Evolutionary conservation across 2,888 invertebrate genomes (phyloP), one percentile per base, ranked within the genome.

Genomic region (Limnephilus auricula): DNA sequence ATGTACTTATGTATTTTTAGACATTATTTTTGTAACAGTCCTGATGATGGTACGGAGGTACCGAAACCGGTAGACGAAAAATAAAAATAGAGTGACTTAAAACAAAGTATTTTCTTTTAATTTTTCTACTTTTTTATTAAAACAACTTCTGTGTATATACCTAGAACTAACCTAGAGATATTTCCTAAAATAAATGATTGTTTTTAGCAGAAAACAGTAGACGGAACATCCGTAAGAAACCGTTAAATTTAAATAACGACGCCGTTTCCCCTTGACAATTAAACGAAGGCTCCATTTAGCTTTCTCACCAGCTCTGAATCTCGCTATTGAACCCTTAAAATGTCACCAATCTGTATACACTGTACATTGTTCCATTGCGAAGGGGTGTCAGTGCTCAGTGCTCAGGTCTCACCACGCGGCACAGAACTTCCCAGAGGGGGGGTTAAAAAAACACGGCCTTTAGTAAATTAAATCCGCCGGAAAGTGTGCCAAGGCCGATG

Each of bases 391-490:
- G 25, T 65, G 45, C n/a, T 50, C 65, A n/a, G 9, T n/a, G 40
- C 40, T 50, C 65, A 25, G 18, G 6, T n/a, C 65, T 65, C 65
- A 15, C 25, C 82, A 34, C 82, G 9, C 82, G 82, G 82, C 15
- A 32, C 34, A 82, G 0, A 25, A 34, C 25, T 25, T 37, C 18
- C 82, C 6, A 32, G 9, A n/a, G 82, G 32, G 65, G 12, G 65
- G 34, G 87, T 32, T 79, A 78, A 79, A 85, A 88, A 88, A 88
- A 88, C 32, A 88, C 32, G 78, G 86, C 87, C 87, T 88, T 40
- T 88, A 78, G 18, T 34, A 88, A 88, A 88, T 88, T 88, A 30
- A 88, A 88, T 88, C 87, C 32, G 37, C 18, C 65, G 87, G 87
- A 25, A 88, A 88, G 87, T 88, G 34, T 79, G 87, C 34, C 87